A percentile compares a stretch with the other conserved stretches of the same genome.
These are phyloP conservation scores for Misgurnus mizolepis DNA, from an alignment of 2,113 vertebrate species.

Conservation along the genomic window DNA sequence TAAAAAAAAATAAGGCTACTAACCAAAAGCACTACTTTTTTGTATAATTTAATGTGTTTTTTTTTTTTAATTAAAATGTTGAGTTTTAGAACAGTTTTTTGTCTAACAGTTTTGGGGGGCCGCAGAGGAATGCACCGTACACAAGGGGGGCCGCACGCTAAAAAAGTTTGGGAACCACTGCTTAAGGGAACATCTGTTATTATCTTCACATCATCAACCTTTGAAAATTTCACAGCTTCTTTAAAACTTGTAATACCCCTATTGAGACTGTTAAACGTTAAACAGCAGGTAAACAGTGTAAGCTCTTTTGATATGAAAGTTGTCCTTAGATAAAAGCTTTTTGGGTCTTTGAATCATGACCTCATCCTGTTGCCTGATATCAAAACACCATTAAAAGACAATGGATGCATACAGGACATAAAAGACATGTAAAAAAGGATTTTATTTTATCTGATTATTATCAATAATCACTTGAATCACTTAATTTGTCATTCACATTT, in stretches of 20 bases:
- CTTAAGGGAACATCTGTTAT: slow-evolving; percentile 15
- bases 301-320: background rate
- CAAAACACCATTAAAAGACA: background rate
- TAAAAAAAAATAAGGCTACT: too few relatives aligned
- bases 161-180: background rate
- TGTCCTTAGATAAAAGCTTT: background rate
- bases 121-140: too few relatives aligned
- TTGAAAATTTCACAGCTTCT: slow-evolving; percentile 17
- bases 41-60: too few relatives aligned
- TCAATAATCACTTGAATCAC: too few relatives aligned
- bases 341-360: background rate
- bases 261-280: slow-evolving; percentile 17
- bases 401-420: background rate
- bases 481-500: too few relatives aligned
- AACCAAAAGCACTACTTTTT: too few relatives aligned
- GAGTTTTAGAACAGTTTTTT: too few relatives aligned
- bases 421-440: too few relatives aligned
- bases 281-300: background rate
- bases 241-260: slow-evolving; percentile 20
- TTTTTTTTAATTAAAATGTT: too few relatives aligned
- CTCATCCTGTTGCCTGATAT: background rate
- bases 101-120: too few relatives aligned
- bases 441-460: too few relatives aligned
- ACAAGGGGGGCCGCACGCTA: too few relatives aligned
- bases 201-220: slow-evolving; percentile 35